These are phyloP conservation scores for Porites lutea DNA, from an alignment of 64 coral and sea anemone genomes.

Conservation along the genomic window DNA sequence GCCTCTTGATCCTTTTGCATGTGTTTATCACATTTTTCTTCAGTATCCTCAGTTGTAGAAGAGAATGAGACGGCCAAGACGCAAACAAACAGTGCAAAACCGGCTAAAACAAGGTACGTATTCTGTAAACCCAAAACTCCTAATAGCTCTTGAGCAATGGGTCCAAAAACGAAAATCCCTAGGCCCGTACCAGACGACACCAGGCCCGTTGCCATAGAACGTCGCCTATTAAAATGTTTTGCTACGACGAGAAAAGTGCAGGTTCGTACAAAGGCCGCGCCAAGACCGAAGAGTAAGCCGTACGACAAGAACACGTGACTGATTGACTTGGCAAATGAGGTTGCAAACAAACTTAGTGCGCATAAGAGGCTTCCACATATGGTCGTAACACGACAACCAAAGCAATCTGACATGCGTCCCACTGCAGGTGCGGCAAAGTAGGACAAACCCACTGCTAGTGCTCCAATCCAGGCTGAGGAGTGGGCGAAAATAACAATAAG, in stretches of 20 bases:
- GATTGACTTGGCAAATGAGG: background rate
- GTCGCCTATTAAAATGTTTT: background rate
- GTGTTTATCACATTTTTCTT: background rate
- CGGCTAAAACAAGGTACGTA: background rate
- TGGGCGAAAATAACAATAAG: too few relatives aligned
- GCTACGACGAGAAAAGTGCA: background rate
- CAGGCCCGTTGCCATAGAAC: background rate
- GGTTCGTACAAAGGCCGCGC: background rate
- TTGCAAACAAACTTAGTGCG: background rate
- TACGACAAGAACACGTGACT: background rate
- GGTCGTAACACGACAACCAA: background rate
- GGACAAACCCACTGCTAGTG: background rate
- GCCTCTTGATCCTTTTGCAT: too few relatives aligned
- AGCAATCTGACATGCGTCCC: background rate
- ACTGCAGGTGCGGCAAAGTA: background rate
- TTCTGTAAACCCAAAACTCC: background rate
- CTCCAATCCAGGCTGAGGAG: background rate
- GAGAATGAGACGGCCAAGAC: background rate
- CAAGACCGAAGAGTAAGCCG: background rate
- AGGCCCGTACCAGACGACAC: background rate
- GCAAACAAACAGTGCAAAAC: background rate
- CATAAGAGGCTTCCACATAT: background rate
- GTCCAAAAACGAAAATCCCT: background rate
- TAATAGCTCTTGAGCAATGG: background rate
- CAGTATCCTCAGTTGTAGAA: background rate